Evolutionary conservation across 1,140 invertebrate genomes (phyloP).

Genomic region (Drosophila azteca): DNA sequence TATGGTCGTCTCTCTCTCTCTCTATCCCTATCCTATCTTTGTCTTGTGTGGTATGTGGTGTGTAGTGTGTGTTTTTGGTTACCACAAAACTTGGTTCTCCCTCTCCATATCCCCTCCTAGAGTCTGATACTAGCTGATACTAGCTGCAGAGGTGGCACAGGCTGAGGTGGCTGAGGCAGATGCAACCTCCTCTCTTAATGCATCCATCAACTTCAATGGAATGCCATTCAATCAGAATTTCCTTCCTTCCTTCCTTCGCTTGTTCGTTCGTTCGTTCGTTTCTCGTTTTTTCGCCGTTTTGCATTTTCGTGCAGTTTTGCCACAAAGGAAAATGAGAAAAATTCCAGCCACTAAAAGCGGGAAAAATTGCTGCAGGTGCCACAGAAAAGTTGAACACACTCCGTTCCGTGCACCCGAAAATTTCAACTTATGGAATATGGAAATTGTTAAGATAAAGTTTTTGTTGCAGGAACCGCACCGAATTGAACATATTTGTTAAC

Average conservation of each 20-base stretch:
- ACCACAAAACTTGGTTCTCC: conserved; percentile 37
- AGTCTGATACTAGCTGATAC: conserved; percentile 4
- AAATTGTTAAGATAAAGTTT: conserved; percentile 51
- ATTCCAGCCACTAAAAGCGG: conserved; percentile 16
- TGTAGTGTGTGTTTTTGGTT: conserved; percentile 48
- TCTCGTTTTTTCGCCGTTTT: conserved; percentile 34
- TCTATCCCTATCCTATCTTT: background rate
- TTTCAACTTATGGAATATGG: conserved; percentile 41
- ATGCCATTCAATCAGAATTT: conserved; percentile 61
- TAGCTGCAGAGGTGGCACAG: background rate
- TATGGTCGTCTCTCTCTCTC: background rate
- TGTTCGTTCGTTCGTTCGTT: background rate
- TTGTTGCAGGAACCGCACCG: conserved; percentile 37
- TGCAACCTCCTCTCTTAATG: conserved; percentile 34
- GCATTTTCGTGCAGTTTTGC: conserved; percentile 36
- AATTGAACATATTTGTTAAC: conserved; percentile 52
- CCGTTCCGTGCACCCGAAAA: background rate
- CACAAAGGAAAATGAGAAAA: conserved; percentile 34
- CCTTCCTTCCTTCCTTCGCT: conserved; percentile 1
- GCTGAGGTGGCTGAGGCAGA: background rate
- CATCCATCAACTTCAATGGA: conserved; percentile 61
- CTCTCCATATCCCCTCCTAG: background rate
- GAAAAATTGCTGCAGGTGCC: conserved; percentile 28
- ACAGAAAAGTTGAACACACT: background rate
- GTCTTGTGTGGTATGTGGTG: conserved; percentile 8